Evolutionary conservation across 2,797 vertebrate species (phyloP).

Genomic region (Hozukius guyotensis): DNA sequence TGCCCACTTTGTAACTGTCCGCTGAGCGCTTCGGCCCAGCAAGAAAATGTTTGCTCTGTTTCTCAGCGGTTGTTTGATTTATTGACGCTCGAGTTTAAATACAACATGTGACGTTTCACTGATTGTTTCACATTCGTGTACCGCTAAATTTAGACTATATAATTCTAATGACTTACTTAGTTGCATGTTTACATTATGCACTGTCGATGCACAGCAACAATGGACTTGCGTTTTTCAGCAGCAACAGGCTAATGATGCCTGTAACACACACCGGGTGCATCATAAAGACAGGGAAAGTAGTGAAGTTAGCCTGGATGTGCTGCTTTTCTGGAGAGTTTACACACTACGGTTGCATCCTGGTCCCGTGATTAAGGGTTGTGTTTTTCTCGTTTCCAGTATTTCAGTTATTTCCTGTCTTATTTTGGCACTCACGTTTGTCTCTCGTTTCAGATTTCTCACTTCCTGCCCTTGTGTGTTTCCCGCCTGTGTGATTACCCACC

Average conservation of each 20-base stretch:
- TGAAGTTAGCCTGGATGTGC: background rate
- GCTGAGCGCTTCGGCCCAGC: constrained; percentile 35
- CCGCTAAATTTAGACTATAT: background rate
- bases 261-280: fast-evolving
- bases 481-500: no score
- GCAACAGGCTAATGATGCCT: background rate
- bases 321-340: background rate
- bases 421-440: background rate
- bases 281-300: background rate
- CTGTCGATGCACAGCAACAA: background rate
- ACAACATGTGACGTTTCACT: constrained; percentile 1
- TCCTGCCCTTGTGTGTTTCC: background rate
- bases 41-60: constrained; percentile 53
- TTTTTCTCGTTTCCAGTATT: background rate
- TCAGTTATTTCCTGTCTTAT: background rate
- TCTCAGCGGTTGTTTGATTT: constrained; percentile 53
- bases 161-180: background rate
- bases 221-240: background rate
- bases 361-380: no score
- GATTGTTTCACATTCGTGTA: background rate
- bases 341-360: no score
- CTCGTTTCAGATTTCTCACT: background rate
- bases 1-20: constrained; percentile 77
- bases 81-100: constrained; percentile 38
- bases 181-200: background rate